Base-by-base conservation (phyloP, 23 tunicate species). In the Ciona savignyi region DNA sequence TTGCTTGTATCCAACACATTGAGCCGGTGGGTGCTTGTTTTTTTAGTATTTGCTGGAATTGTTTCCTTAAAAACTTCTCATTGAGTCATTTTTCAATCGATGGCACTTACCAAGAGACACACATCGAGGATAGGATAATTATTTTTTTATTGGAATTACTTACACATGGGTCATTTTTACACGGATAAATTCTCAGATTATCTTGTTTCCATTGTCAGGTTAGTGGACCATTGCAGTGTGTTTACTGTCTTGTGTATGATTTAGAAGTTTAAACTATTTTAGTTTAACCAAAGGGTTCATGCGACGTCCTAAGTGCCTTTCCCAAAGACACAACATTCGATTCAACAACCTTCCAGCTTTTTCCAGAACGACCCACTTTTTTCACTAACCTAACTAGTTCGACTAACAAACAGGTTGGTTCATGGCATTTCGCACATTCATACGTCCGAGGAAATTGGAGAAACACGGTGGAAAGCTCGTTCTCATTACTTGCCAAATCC, bases 401-500 rank as follows among this genome's bases (percentile, higher is more conserved):
- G 15, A 49, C 15, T 20, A 11, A 11, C 20, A 49, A 49, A 49
- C 24, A 81, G 85, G 67, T 79, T 72, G 92, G 92, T 3, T 74
- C 60, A 61, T 79, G 32, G 71, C 93, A 80, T 30, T 86, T 79
- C 69, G 93, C 93, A 3, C 93, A 86, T 66, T 79, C 93, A 23
- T 86, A 80, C 34, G 93, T 85, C n/a, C 69, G 92, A 27, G 92
- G 92, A 15, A 85, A 85, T 73, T 85, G 92, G 92, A 49, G 80
- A 33, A 85, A 85, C 67, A 61, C 51, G 1, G 60, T 30, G 3
- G 75, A 73, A 79, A 85, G 92, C 33, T 30, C 86, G 9, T 79
- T 79, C 27, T 85, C 92, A 31, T 35, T 85, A n/a, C 73, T 85
- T 23, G 92, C 85, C 20, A 85, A 85, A 73, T 85, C 79, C 19